phyloP scores from a whole-genome alignment of 2,113 vertebrate genomes.

The Campylomormyrus tamandua region DNA sequence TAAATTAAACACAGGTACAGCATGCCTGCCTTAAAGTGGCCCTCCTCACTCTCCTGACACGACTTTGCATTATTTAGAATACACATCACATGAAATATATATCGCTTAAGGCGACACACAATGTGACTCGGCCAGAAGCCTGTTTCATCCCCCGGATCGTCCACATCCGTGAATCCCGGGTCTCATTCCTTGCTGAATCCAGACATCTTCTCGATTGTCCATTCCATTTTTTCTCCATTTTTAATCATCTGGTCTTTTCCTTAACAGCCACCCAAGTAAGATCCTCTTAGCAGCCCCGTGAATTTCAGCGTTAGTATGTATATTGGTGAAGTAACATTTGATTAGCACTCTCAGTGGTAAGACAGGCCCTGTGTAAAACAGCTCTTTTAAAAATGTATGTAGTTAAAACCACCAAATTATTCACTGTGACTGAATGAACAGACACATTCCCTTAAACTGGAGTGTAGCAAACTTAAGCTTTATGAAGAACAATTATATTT shows the following conservation, averaged over 20 bases:
- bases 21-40: neutral
- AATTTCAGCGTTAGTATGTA: neutral
- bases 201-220: neutral
- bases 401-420: neutral
- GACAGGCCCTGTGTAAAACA: neutral
- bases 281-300: neutral
- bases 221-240: neutral
- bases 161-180: neutral
- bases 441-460: neutral
- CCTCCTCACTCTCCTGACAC: neutral
- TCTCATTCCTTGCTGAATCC: neutral
- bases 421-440: neutral
- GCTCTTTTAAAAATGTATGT: neutral
- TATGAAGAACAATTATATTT: neutral
- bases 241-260: neutral
- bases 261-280: neutral
- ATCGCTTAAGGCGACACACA: neutral
- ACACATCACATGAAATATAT: constrained; percentile 1
- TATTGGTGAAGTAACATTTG: neutral
- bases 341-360: neutral
- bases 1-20: neutral
- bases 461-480: neutral
- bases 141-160: neutral
- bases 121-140: neutral
- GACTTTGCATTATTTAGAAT: constrained; percentile 1